Base-by-base conservation (phyloP, 2,888 invertebrate genomes). In the Melanotus villosus region DNA sequence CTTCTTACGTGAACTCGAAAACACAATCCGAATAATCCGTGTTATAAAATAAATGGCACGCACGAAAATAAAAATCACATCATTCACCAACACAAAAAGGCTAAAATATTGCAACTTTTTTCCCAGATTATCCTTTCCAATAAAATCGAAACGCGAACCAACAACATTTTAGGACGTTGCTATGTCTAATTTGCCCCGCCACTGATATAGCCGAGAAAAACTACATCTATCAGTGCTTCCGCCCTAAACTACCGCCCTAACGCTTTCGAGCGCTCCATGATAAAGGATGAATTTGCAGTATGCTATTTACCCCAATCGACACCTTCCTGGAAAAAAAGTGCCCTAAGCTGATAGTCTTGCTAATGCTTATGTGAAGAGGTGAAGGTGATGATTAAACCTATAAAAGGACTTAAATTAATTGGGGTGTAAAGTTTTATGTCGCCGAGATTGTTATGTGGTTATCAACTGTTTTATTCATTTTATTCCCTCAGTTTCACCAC, bases 161-260 rank as follows among this genome's bases (percentile, higher is more conserved):
- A 34, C 41, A 41, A 41, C 9, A 41, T 41, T 41, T 41, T 16
- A 16, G 9, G 41, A 41, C 41, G 41, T 41, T 47, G 21, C 38
- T 23, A 34, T 52, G 50, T 38, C 52, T 62, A 52, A 52, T 62
- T 62, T 62, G 50, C 32, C 21, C 50, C 52, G 52, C 62, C 50
- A 62, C 62, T 62, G 62, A 52, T 52, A 60, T 52, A 36, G 18
- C 52, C 38, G 52, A 50, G 38, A 62, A 62, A 62, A 62, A 62
- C 62, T 62, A 52, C 62, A 62, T 62, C 62, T 50, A 62, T 62
- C 62, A 62, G 62, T 62, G 38, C 52, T 52, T 62, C 52, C 62
- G 50, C 52, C 62, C 52, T 47, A 62, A 62, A 62, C 62, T 62
- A 62, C 52, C 50, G 38, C 62, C 62, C 41, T 52, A 62, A 62